These are phyloP conservation scores for Maccullochella peelii DNA, from an alignment of 2,113 vertebrate genomes.

Conservation along the genomic window DNA sequence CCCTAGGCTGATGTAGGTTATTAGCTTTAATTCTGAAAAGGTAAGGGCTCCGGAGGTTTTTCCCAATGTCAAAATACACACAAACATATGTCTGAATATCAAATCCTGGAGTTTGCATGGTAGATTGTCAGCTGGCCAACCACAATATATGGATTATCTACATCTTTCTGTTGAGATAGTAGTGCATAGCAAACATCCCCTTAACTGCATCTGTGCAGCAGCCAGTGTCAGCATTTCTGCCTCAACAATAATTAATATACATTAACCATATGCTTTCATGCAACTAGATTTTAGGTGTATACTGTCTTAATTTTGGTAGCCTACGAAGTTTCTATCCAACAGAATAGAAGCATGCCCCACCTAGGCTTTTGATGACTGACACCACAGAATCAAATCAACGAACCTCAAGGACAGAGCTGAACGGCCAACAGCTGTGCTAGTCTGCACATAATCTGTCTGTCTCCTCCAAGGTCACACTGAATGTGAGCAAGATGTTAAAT, in stretches of 20 bases:
- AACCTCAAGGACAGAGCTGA: constrained; percentile 69
- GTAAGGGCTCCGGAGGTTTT: background rate
- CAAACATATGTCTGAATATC: background rate
- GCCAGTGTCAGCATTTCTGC: constrained; percentile 9
- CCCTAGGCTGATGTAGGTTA: background rate
- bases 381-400: constrained; percentile 56
- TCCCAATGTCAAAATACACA: background rate
- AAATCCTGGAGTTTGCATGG: background rate
- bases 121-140: background rate
- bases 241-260: background rate
- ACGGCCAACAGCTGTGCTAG: constrained; percentile 65
- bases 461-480: constrained; percentile 69
- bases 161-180: background rate
- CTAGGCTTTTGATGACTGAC: constrained; percentile 22
- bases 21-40: background rate
- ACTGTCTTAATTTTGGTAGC: background rate
- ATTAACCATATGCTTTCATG: constrained; percentile 9
- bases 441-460: constrained; percentile 65
- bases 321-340: background rate
- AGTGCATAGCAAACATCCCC: too few species aligned
- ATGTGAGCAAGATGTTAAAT: constrained; percentile 51
- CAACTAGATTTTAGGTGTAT: background rate
- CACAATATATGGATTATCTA: background rate
- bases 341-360: background rate
- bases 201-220: background rate